Base-by-base conservation (phyloP, 1,140 invertebrate genomes). In the Xylocopa sonorina region DNA sequence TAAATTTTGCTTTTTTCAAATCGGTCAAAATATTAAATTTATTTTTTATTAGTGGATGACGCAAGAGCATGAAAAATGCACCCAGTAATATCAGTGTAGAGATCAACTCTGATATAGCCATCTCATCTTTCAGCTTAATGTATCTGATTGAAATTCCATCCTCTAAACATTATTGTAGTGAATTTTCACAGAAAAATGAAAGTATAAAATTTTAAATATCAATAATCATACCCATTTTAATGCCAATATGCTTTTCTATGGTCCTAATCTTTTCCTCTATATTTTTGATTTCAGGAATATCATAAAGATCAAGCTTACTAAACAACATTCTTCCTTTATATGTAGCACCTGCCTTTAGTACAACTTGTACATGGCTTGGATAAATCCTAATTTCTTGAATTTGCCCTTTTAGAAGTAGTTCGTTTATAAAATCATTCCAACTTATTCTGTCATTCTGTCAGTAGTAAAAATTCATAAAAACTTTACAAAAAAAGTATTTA, bases 401-500 rank as follows among this genome's bases (percentile, higher is more conserved):
- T 94, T 99, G 98, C 27, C 98, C 98, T 92, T 97, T 98, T 1
- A 96, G 95, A 57, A 99, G 91, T 97, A 99, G 98, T 73, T 98
- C 96, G 91, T 98, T 96, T 2, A 98, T 94, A 94, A 99, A 99
- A 93, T 99, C 98, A 94, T 98, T 97, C 98, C 98, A 99, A 0
- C 97, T 98, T 29, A 98, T 21, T 2, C 10, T 46, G 6, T 16
- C 1, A 0, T 24, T 0, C 50, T 78, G n/a, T n/a, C n/a, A n/a
- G n/a, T n/a, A 21, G 6, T 18, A 34, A 29, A 62, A 55, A 51
- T 62, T 68, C 32, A 64, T 48, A 21, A 62, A 21, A 2, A 9
- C 41, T n/a, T 0, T 46, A 18, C 4, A 46, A 50, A 12, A 21
- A 63, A 48, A 32, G 41, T 32, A 0, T 29, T 14, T 9, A 12